Percentiles rank a stretch among this genome's conserved stretches.
Conservation (phyloP, 2,797 vertebrate genomes). For the Hylomyscus alleni region DNA sequence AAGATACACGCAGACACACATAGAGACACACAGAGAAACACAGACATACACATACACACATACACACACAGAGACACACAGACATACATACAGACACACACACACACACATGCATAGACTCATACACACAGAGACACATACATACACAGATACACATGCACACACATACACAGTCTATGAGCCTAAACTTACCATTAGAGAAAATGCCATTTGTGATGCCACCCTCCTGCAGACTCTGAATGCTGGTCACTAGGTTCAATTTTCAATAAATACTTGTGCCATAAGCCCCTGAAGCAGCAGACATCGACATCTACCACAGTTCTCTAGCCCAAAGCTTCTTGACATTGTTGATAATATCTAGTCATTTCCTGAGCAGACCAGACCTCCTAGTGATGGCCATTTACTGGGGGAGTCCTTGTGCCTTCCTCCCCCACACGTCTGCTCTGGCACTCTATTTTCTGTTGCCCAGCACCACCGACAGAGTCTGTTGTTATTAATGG, state of each 20-base stretch:
- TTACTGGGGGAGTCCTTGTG: background rate
- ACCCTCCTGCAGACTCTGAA: fast-evolving
- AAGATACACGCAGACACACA: background rate
- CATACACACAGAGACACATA: background rate
- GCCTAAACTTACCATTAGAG: background rate
- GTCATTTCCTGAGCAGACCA: background rate
- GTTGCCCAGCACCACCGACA: background rate
- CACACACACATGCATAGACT: too few species aligned
- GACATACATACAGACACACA: too few species aligned
- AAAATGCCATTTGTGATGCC: fast-evolving
- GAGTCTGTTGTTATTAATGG: constrained; percentile 7
- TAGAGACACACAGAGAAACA: background rate
- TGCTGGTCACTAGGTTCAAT: fast-evolving
- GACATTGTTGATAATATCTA: background rate
- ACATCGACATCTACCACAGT: fast-evolving
- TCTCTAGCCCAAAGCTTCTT: background rate
- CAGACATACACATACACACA: too few species aligned
- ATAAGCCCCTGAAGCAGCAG: fast-evolving
- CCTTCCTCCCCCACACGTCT: background rate
- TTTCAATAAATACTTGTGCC: background rate
- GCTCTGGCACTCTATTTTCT: background rate
- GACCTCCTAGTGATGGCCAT: background rate
- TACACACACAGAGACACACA: too few species aligned
- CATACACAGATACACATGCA: background rate
- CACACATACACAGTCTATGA: background rate